phyloP scores from a whole-genome alignment of 2,797 vertebrate genomes.

The Centropyge bicolor region DNA sequence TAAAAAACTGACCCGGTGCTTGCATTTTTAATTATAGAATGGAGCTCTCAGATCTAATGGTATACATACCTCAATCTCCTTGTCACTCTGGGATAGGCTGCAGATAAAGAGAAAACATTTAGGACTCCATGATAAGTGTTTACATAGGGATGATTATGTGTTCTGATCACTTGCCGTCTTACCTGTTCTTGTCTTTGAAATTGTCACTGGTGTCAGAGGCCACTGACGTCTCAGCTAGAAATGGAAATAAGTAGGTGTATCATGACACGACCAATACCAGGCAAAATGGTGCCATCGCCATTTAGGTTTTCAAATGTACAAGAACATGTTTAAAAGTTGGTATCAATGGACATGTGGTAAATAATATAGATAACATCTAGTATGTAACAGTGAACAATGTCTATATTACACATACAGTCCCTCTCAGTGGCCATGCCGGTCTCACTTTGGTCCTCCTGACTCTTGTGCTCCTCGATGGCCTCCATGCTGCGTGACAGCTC shows the following conservation, averaged over 20 bases:
- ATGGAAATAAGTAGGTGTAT: slow-evolving; percentile 11
- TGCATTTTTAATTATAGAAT: not conserved
- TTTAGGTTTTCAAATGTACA: not conserved
- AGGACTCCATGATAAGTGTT: not conserved
- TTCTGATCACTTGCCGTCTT: not conserved
- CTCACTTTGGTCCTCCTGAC: slow-evolving; percentile 69
- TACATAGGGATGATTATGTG: not conserved
- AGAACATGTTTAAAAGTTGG: not conserved
- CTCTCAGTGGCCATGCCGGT: slow-evolving; percentile 59
- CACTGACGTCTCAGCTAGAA: slow-evolving; percentile 68
- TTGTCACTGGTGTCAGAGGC: slow-evolving; percentile 63
- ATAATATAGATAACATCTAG: not conserved
- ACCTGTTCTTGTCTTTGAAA: slow-evolving; percentile 77
- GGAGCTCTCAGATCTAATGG: not conserved
- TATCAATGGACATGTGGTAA: not conserved
- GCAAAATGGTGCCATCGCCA: not conserved
- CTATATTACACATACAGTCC: slow-evolving; percentile 66
- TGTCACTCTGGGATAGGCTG: slow-evolving; percentile 90
- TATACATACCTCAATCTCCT: slow-evolving; percentile 93
- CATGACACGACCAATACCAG: not conserved
- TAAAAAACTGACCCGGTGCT: not conserved
- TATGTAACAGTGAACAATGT: not conserved
- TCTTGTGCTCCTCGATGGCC: slow-evolving; percentile 61
- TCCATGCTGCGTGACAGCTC: slow-evolving; percentile 74
- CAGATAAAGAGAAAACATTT: slow-evolving; percentile 51